Percentiles rank a stretch among this genome's conserved stretches.
Conservation (phyloP, 2,888 invertebrate genomes). For the Brenthis ino region DNA sequence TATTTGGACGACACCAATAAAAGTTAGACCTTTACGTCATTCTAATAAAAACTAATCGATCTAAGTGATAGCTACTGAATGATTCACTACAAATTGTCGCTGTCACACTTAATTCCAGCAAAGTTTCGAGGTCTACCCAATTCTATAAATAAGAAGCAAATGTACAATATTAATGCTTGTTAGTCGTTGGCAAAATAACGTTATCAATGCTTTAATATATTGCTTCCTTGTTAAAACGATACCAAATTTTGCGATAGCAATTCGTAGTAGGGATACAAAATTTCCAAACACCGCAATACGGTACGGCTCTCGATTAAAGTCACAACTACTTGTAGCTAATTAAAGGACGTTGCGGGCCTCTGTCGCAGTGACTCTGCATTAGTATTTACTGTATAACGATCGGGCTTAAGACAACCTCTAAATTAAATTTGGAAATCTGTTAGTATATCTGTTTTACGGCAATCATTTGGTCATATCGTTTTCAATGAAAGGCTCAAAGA, state of each 20-base stretch:
- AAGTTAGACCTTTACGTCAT: too few species aligned
- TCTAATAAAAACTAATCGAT: too few species aligned
- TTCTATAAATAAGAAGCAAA: background rate
- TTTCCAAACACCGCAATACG: slow-evolving; percentile 31
- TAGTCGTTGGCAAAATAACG: background rate
- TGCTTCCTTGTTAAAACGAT: slow-evolving; percentile 2
- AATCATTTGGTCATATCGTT: too few species aligned
- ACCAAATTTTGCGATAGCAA: slow-evolving; percentile 1
- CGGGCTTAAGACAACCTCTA: background rate
- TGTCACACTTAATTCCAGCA: too few species aligned
- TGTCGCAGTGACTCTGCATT: slow-evolving; percentile 31
- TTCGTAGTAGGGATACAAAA: slow-evolving; percentile 16
- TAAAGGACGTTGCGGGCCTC: slow-evolving; percentile 30
- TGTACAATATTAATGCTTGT: background rate
- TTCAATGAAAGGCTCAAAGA: too few species aligned
- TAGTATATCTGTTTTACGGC: too few species aligned
- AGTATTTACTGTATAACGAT: slow-evolving; percentile 9
- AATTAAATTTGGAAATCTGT: background rate
- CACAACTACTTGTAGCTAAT: slow-evolving; percentile 27
- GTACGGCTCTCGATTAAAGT: slow-evolving; percentile 30
- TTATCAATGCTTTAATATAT: background rate
- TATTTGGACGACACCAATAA: too few species aligned
- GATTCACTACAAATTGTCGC: too few species aligned
- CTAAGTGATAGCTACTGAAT: too few species aligned
- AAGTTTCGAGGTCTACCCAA: background rate